A percentile compares a stretch with the other conserved stretches of the same genome.
Conservation (phyloP, 1,140 invertebrate species). For the Psix sp. region DNA sequence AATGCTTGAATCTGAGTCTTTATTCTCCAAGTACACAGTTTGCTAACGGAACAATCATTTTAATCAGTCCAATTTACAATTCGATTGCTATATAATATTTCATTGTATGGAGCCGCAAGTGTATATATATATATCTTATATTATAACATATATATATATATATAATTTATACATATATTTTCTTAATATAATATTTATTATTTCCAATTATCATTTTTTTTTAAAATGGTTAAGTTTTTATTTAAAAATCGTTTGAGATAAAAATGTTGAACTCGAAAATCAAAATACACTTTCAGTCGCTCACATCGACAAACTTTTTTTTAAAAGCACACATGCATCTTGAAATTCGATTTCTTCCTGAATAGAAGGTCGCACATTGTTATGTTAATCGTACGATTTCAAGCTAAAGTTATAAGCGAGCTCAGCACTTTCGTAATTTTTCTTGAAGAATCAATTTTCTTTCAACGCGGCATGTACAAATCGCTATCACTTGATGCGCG, state of each 20-base stretch:
- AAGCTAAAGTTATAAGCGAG: conserved; percentile 26
- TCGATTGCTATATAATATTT: too few species aligned
- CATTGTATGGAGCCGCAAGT: too few species aligned
- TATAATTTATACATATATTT: too few species aligned
- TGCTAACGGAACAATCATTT: conserved; percentile 44
- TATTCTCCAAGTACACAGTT: conserved; percentile 49
- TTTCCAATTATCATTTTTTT: too few species aligned
- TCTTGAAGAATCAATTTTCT: conserved; percentile 40
- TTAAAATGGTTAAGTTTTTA: too few species aligned
- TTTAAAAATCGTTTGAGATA: too few species aligned
- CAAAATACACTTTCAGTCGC: conserved; percentile 32
- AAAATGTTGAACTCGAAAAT: conserved; percentile 1
- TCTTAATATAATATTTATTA: too few species aligned
- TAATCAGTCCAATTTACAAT: conserved; percentile 33
- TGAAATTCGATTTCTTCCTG: conserved; percentile 36
- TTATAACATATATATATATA: too few species aligned
- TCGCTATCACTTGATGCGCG: conserved; percentile 31
- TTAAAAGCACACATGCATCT: conserved; percentile 12
- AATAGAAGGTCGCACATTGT: conserved; percentile 40
- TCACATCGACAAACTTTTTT: conserved; percentile 37
- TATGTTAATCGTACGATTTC: conserved; percentile 40
- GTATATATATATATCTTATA: too few species aligned
- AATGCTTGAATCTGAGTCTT: conserved; percentile 53
- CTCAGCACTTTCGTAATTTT: conserved; percentile 41
- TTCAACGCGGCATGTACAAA: conserved; percentile 34